A percentile compares a stretch with the other conserved stretches of the same genome.
Conservation (phyloP, 2,113 vertebrate genomes). For the Verasper variegatus region DNA sequence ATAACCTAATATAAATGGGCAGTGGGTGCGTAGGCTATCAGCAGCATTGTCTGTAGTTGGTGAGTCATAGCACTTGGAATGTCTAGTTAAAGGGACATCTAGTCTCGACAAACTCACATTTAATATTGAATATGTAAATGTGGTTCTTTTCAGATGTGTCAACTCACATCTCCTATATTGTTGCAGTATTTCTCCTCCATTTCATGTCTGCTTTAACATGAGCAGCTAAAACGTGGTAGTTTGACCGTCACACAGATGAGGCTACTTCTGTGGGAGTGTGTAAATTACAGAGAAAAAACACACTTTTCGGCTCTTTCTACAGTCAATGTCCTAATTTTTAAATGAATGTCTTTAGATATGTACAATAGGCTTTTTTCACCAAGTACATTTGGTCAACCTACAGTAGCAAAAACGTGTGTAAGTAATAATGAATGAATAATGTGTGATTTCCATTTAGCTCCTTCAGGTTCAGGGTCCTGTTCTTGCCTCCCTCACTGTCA, state of each 20-base stretch:
- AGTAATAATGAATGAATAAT: too few relatives aligned
- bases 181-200: not conserved
- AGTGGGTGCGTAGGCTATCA: constrained; percentile 34
- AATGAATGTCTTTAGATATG: too few relatives aligned
- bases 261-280: not conserved
- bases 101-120: constrained; percentile 16
- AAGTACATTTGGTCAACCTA: too few relatives aligned
- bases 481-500: not conserved
- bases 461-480: not conserved
- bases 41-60: constrained; percentile 44
- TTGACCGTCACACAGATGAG: not conserved
- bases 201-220: not conserved
- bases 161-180: not conserved
- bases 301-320: too few relatives aligned
- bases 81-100: constrained; percentile 18
- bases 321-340: too few relatives aligned
- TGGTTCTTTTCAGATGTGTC: constrained; percentile 45
- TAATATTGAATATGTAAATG: constrained; percentile 48
- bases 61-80: constrained; percentile 56
- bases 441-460: not conserved
- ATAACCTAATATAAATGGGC: constrained; percentile 53
- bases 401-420: too few relatives aligned
- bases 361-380: too few relatives aligned
- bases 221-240: not conserved
- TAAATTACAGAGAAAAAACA: too few relatives aligned